phyloP scores from a whole-genome alignment of 2,797 vertebrate species.

The Sebastes matsubarae region DNA sequence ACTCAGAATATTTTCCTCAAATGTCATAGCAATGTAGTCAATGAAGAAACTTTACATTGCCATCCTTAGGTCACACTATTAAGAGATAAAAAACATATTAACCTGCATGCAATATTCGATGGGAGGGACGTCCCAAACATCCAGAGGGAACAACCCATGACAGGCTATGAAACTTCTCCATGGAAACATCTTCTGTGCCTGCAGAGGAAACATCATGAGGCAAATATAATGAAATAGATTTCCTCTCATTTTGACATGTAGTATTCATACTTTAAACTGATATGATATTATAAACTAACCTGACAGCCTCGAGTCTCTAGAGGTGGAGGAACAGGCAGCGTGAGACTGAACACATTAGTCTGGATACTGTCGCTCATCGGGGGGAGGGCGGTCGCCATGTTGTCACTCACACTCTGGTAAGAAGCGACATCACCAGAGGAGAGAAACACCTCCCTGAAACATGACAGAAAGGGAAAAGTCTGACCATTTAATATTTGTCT shows the following conservation, averaged over 20 bases:
- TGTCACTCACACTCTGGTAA: slow-evolving; percentile 77
- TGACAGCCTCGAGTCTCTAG: slow-evolving; percentile 67
- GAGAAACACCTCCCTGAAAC: slow-evolving; percentile 74
- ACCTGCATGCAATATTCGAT: slow-evolving; percentile 85
- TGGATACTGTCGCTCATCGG: slow-evolving; percentile 63
- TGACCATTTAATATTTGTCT: neutral
- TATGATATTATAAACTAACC: slow-evolving; percentile 46
- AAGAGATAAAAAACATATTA: neutral
- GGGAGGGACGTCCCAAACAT: slow-evolving; percentile 70
- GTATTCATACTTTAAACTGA: neutral
- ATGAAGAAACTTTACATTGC: neutral
- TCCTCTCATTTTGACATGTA: neutral
- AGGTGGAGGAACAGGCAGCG: slow-evolving; percentile 77
- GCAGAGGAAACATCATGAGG: neutral
- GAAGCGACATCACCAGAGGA: slow-evolving; percentile 74
- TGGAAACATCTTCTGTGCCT: slow-evolving; percentile 78
- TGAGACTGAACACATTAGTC: slow-evolving; percentile 64
- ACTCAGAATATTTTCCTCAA: neutral
- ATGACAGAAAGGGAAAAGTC: neutral
- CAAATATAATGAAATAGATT: too few species aligned
- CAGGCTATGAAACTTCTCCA: slow-evolving; percentile 83
- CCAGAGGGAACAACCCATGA: slow-evolving; percentile 76
- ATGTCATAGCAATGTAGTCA: rapidly evolving
- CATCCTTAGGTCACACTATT: neutral
- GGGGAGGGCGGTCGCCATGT: slow-evolving; percentile 70